Conservation (phyloP, 2,888 invertebrate genomes). For the Alentia gelatinosa region DNA sequence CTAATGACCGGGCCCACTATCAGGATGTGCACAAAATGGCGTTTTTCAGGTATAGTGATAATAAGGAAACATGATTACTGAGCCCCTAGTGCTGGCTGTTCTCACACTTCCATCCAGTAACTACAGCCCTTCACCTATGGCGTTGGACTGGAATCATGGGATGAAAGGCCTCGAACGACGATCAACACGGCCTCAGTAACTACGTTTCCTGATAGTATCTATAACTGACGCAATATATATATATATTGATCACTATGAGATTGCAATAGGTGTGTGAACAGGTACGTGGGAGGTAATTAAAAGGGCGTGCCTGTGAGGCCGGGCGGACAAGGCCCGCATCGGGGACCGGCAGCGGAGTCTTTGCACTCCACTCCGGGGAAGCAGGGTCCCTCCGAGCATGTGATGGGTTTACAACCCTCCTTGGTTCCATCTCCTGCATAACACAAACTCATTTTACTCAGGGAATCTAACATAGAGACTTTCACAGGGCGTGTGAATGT, state of each 20-base stretch:
- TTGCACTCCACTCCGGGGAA: conserved; percentile 84
- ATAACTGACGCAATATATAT: too few species aligned
- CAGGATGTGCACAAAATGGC: too few species aligned
- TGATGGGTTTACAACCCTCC: conserved; percentile 55
- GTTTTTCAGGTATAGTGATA: too few species aligned
- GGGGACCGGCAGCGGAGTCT: conserved; percentile 83
- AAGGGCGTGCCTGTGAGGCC: conserved; percentile 84
- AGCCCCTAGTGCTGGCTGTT: too few species aligned
- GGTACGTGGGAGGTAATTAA: background rate
- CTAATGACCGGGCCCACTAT: too few species aligned
- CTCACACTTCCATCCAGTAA: too few species aligned
- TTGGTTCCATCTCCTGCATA: conserved; percentile 86
- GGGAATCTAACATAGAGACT: conserved; percentile 86
- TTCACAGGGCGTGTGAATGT: conserved; percentile 58
- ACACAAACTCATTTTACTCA: conserved; percentile 83
- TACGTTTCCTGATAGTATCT: too few species aligned
- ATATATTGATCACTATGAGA: background rate
- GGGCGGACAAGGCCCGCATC: conserved; percentile 88
- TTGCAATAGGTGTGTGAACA: background rate
- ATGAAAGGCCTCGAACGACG: too few species aligned
- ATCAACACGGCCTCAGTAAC: too few species aligned
- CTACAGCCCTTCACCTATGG: too few species aligned
- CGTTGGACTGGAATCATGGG: too few species aligned
- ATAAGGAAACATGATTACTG: too few species aligned
- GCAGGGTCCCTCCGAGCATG: conserved; percentile 57